Conservation (phyloP, 1,140 invertebrate genomes). For the Helicorthomorpha holstii region DNA sequence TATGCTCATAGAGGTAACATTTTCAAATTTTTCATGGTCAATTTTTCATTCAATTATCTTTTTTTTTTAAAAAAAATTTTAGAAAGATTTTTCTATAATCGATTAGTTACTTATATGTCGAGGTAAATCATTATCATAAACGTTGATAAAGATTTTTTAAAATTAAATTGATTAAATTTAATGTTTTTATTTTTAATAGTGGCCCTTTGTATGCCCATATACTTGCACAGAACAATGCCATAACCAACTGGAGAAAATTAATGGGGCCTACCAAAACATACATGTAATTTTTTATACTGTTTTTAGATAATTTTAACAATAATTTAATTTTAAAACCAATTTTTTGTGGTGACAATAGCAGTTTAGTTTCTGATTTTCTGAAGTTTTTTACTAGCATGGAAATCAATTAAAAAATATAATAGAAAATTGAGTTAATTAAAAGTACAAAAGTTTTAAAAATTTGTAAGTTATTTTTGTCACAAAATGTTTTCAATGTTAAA, state of each 20-base stretch:
- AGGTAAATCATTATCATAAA: slow-evolving; percentile 36
- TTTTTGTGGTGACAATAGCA: not conserved
- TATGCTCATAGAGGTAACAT: slow-evolving; percentile 46
- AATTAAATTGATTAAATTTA: slow-evolving; percentile 5
- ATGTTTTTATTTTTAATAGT: slow-evolving; percentile 36
- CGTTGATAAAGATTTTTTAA: not conserved
- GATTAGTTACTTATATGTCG: slow-evolving; percentile 67
- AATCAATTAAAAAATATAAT: not conserved
- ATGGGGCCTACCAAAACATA: slow-evolving; percentile 76
- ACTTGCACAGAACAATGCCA: slow-evolving; percentile 52
- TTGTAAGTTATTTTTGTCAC: no score
- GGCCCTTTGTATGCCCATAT: slow-evolving; percentile 62
- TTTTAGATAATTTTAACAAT: no score
- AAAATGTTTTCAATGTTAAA: no score
- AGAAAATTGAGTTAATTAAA: not conserved
- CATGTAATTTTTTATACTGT: slow-evolving; percentile 19
- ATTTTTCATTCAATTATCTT: not conserved
- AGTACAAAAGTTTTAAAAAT: not conserved
- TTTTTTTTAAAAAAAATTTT: slow-evolving; percentile 7
- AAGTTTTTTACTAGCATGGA: not conserved
- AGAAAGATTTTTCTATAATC: slow-evolving; percentile 70
- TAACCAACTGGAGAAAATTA: slow-evolving; percentile 56
- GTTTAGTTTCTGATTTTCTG: not conserved
- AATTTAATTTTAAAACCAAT: no score
- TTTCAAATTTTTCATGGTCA: not conserved